These are phyloP conservation scores for Athalia circularis DNA, from an alignment of 2,888 invertebrate species.

Conservation along the genomic window DNA sequence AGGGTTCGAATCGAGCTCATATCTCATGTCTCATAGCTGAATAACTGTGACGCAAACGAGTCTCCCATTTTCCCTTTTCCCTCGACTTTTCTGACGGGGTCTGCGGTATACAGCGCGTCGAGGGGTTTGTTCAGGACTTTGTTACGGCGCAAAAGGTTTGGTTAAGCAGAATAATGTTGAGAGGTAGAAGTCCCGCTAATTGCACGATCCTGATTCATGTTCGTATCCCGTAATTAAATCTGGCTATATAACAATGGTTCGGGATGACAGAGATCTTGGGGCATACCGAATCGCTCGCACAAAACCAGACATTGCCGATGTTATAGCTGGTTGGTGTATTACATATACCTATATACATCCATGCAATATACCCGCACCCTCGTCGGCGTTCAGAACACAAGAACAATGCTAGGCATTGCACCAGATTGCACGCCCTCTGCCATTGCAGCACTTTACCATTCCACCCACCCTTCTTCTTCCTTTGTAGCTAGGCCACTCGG, in stretches of 20 bases:
- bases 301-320: slow-evolving; percentile 38
- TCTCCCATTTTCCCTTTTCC: too few species aligned
- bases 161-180: slow-evolving; percentile 15
- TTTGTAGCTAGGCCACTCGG: neutral
- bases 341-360: too few species aligned
- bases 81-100: too few species aligned
- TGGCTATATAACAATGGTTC: slow-evolving; percentile 54
- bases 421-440: slow-evolving; percentile 53
- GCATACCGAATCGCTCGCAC: slow-evolving; percentile 36
- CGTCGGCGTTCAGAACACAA: slow-evolving; percentile 52
- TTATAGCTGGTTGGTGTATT: neutral
- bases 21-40: too few species aligned
- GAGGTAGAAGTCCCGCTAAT: slow-evolving; percentile 34
- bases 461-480: slow-evolving; percentile 16
- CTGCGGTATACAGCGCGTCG: neutral
- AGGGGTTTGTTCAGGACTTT: neutral
- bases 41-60: too few species aligned
- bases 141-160: slow-evolving; percentile 8
- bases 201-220: slow-evolving; percentile 51
- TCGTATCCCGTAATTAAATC: slow-evolving; percentile 59
- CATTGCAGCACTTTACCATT: slow-evolving; percentile 17
- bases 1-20: too few species aligned
- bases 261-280: slow-evolving; percentile 45
- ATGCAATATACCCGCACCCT: too few species aligned
- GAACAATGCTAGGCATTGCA: slow-evolving; percentile 59